These are phyloP conservation scores for Holacanthus passer DNA, from an alignment of 2,113 vertebrate genomes.

Conservation along the genomic window DNA sequence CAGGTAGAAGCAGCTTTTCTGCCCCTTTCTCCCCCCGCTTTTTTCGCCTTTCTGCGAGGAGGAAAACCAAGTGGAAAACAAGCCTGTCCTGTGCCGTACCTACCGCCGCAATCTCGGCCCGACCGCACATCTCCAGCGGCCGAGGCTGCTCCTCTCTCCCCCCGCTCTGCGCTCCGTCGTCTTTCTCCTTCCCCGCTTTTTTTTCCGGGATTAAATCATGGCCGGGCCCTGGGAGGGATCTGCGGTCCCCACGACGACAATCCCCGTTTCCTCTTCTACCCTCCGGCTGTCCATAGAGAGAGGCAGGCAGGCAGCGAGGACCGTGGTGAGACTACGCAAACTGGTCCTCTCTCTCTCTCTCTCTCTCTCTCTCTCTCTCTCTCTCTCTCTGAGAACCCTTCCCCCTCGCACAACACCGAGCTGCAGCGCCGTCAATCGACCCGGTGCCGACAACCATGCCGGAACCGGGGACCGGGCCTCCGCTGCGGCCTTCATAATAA, in stretches of 20 bases:
- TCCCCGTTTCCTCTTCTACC: conserved; percentile 64
- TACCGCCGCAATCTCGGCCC: conserved; percentile 84
- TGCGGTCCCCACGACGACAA: conserved; percentile 61
- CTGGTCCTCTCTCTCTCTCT: conserved; percentile 70
- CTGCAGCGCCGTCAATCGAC: neutral
- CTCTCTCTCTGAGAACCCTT: conserved; percentile 76
- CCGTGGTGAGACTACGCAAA: conserved; percentile 73
- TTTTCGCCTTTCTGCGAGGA: conserved; percentile 39
- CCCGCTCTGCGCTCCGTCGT: conserved; percentile 28
- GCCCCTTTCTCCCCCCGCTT: neutral
- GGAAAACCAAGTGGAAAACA: conserved; percentile 59
- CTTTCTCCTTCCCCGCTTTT: conserved; percentile 41
- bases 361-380: conserved; percentile 73
- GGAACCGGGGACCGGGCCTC: conserved; percentile 14
- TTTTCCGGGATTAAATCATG: conserved; percentile 72
- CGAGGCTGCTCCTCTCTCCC: conserved; percentile 50
- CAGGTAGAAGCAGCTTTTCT: conserved; percentile 22
- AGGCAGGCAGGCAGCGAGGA: conserved; percentile 33
- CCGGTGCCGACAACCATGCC: neutral
- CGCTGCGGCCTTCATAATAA: conserved; percentile 61
- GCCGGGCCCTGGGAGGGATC: conserved; percentile 30
- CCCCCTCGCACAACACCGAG: conserved; percentile 69
- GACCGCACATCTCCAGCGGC: conserved; percentile 79
- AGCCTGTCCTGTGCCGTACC: conserved; percentile 57
- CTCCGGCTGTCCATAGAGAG: conserved; percentile 73